Conservation (phyloP, 1,140 invertebrate genomes). For the Cydia strobilella region DNA sequence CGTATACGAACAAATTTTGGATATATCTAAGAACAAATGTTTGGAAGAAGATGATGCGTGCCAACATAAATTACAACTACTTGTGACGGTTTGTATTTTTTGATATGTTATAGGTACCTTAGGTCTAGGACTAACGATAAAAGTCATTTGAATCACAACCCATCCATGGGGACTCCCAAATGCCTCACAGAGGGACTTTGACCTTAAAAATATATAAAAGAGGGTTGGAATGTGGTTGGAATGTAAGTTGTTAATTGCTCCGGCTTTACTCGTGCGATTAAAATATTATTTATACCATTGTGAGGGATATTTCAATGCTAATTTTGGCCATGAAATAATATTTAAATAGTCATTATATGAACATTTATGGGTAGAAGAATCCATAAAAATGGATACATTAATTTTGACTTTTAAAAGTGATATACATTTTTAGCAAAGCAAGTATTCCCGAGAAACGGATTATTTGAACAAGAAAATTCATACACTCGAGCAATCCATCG, state of each 20-base stretch:
- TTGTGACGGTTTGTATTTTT: slow-evolving; percentile 54
- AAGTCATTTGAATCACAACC: too few relatives aligned
- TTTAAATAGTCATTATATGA: too few relatives aligned
- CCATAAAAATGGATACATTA: not conserved
- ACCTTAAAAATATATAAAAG: too few relatives aligned
- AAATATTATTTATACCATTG: too few relatives aligned
- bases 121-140: not conserved
- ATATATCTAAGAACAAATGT: slow-evolving; percentile 58
- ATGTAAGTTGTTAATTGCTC: too few relatives aligned
- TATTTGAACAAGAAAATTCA: slow-evolving; percentile 60
- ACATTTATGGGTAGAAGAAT: too few relatives aligned
- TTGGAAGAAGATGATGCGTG: slow-evolving; percentile 57
- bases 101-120: not conserved
- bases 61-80: slow-evolving; percentile 63
- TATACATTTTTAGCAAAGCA: slow-evolving; percentile 54
- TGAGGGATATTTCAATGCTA: too few relatives aligned
- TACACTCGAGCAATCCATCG: slow-evolving; percentile 52
- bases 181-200: too few relatives aligned
- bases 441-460: slow-evolving; percentile 55
- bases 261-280: too few relatives aligned
- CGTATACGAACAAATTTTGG: slow-evolving; percentile 64
- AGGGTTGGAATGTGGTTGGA: too few relatives aligned
- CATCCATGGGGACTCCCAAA: too few relatives aligned
- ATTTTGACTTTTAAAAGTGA: not conserved
- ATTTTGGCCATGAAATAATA: too few relatives aligned